Evolutionary conservation across 92 coral and sea anemone genomes (phyloP).

Genomic region (Epizoanthus ramosus): DNA sequence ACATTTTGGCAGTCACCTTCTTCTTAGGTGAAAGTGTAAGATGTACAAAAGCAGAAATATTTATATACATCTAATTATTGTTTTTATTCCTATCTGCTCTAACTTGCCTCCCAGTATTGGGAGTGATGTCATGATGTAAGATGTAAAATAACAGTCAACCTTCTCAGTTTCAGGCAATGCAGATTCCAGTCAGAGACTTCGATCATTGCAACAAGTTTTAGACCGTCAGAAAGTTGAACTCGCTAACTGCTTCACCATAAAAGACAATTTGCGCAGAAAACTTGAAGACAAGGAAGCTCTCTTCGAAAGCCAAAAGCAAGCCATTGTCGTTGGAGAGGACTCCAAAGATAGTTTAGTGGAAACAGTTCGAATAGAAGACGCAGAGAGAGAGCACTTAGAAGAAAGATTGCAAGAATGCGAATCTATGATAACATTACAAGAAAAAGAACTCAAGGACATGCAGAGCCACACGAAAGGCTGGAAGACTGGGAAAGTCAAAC

Average conservation of each 20-base stretch:
- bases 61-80: too few relatives aligned
- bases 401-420: slow-evolving; percentile 67
- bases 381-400: slow-evolving; percentile 56
- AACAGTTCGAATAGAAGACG: slow-evolving; percentile 26
- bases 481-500: slow-evolving; percentile 27
- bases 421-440: slow-evolving; percentile 58
- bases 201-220: slow-evolving; percentile 51
- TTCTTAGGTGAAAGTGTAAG: too few relatives aligned
- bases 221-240: slow-evolving; percentile 68
- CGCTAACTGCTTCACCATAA: slow-evolving; percentile 43
- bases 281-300: slow-evolving; percentile 58
- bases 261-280: slow-evolving; percentile 48
- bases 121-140: too few relatives aligned
- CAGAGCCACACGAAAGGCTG: slow-evolving; percentile 15
- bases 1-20: too few relatives aligned
- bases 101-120: too few relatives aligned
- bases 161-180: neutral
- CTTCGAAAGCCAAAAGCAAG: slow-evolving; percentile 74
- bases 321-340: slow-evolving; percentile 61
- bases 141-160: too few relatives aligned
- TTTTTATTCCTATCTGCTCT: too few relatives aligned
- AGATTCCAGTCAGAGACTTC: slow-evolving; percentile 38
- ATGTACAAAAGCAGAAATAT: too few relatives aligned
- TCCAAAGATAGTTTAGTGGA: slow-evolving; percentile 56
- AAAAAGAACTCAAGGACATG: slow-evolving; percentile 56